A percentile compares a stretch with the other conserved stretches of the same genome.
Conservation (phyloP, 1,140 invertebrate species). For the Zaprionus gabonicus region DNA sequence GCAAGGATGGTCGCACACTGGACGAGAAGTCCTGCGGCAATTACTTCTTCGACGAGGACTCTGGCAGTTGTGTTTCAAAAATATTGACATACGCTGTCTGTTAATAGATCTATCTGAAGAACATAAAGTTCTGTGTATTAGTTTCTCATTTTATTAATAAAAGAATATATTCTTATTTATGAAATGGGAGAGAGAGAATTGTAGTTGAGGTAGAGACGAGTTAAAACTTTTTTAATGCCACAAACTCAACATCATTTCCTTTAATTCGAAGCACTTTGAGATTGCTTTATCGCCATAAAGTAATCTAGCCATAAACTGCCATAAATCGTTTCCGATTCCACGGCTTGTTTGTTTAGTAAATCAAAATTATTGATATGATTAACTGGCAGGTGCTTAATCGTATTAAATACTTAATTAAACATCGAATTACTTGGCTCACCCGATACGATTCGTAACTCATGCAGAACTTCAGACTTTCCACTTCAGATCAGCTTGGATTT, state of each 20-base stretch:
- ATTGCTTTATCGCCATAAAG: constrained; percentile 14
- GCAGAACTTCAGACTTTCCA: background rate
- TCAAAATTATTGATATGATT: constrained; percentile 26
- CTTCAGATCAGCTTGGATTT: background rate
- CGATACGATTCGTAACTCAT: background rate
- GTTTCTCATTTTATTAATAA: constrained; percentile 25
- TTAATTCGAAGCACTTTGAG: constrained; percentile 6
- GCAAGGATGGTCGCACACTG: constrained; percentile 42
- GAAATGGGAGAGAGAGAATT: background rate
- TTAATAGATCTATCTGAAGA: constrained; percentile 20
- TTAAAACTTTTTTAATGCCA: too few relatives aligned
- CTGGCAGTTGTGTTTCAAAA: constrained; percentile 36
- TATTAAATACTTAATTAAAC: background rate
- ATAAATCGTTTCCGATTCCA: constrained; percentile 19
- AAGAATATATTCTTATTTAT: background rate
- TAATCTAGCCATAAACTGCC: constrained; percentile 3
- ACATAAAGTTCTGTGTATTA: background rate
- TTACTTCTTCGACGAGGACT: constrained; percentile 56
- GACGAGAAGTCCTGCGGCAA: constrained; percentile 58
- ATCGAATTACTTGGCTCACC: background rate
- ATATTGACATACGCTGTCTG: constrained; percentile 43
- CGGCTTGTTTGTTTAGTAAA: constrained; percentile 24
- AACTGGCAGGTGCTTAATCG: background rate
- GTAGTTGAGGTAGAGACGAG: too few relatives aligned
- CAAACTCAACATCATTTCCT: background rate